Base-by-base conservation (phyloP, 2,797 vertebrate genomes). In the Echiichthys vipera region DNA sequence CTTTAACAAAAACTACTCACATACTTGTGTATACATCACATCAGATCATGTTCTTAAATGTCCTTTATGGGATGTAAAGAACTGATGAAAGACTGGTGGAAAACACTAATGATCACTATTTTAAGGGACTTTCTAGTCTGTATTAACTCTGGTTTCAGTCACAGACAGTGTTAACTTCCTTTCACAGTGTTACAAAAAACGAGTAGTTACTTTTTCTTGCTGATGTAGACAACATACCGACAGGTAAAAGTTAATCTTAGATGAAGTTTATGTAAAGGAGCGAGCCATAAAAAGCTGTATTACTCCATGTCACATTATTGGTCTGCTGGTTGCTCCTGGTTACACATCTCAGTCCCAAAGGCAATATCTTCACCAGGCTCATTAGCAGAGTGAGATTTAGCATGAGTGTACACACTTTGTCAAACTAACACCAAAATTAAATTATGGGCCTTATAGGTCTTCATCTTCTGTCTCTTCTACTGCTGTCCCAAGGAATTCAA, bases 171-270 rank as follows among this genome's bases (percentile, higher is more conserved):
- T 15, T 32, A 53, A 40, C 45, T 39, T 71, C 51, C 46, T 50
- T 10, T 10, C 2, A 2, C 17, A 68, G 10, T 63, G 15, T 85
- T 63, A 56, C 51, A 64, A 32, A 79, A 73, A 78, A 63, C 63
- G 22, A 54, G 29, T 18, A 20, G 37, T 57, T 57, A 22, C 20
- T 24, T 56, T 84, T 90, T 91, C 57, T 78, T 91, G 93, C 92
- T 94, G 91, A 92, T 70, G 83, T 46, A 56, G 77, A 88, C 80
- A 87, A 80, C 37, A 84, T 66, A 47, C 62, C 45, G 34, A 66
- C 71, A 87, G 63, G 84, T 88, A 86, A 92, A 93, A 90, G 91
- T 95, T 94, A 91, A 95, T 92, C 86, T 92, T 93, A 88, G 77
- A 93, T 89, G 78, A 89, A 77, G 64, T 92, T 92, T 91, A 90